These are phyloP conservation scores for Drosophila lacicola DNA, from an alignment of 2,888 invertebrate genomes.

Conservation along the genomic window DNA sequence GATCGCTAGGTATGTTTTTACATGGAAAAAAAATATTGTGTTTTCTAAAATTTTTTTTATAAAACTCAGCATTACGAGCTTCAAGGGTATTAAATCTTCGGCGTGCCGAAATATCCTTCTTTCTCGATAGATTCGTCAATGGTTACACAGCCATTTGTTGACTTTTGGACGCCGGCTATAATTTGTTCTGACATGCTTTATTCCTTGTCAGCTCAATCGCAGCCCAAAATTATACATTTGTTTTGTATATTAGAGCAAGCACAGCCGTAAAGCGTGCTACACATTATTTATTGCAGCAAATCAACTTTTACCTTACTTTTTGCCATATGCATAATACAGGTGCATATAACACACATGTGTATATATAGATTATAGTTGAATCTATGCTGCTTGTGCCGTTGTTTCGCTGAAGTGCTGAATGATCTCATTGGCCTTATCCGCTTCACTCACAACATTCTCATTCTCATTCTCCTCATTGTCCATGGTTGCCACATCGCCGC, in stretches of 20 bases:
- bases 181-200: no score
- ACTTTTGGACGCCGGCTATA: no score
- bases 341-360: neutral
- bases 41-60: no score
- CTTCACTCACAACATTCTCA: constrained; percentile 14
- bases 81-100: no score
- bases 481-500: constrained; percentile 13
- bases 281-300: constrained; percentile 15
- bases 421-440: constrained; percentile 38
- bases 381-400: neutral
- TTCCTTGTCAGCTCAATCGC: neutral
- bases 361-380: neutral
- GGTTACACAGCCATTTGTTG: no score
- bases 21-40: no score
- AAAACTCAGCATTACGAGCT: no score
- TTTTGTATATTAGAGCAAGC: neutral
- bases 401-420: constrained; percentile 33
- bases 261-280: constrained; percentile 16
- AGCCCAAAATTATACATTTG: constrained; percentile 21
- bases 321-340: no score
- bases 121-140: no score
- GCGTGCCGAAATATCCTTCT: no score
- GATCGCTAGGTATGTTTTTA: no score
- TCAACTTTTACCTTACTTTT: constrained; percentile 3
- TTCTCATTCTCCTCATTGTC: constrained; percentile 36